Evolutionary conservation across 2,797 vertebrate species (phyloP).

Genomic region (Hippoglossus hippoglossus): DNA sequence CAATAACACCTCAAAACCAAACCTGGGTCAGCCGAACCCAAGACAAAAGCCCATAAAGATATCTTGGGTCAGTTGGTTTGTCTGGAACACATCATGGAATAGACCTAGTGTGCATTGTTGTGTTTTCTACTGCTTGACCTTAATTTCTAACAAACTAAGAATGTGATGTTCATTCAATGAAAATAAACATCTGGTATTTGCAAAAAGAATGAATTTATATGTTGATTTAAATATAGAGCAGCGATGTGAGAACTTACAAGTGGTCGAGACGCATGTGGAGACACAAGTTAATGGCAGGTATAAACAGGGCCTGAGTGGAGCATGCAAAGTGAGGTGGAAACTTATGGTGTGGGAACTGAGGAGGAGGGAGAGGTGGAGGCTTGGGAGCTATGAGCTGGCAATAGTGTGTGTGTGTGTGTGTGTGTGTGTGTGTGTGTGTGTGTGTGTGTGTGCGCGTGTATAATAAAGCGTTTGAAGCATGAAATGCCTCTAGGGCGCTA

Average conservation of each 20-base stretch:
- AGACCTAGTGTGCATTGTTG: no score
- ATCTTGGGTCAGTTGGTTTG: background rate
- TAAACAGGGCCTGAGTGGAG: background rate
- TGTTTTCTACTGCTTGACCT: no score
- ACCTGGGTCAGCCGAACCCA: constrained; percentile 12
- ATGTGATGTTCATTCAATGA: no score
- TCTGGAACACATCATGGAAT: no score
- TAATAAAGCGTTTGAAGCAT: constrained; percentile 45
- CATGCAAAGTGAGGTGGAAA: constrained; percentile 23
- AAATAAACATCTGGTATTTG: no score
- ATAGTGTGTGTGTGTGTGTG: constrained; percentile 25
- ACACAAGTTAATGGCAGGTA: no score
- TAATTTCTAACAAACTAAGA: no score
- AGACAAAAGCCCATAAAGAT: constrained; percentile 22
- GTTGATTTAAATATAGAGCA: no score
- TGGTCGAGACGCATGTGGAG: no score
- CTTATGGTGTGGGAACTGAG: constrained; percentile 19
- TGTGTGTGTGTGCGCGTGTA: constrained; percentile 42
- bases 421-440: constrained; percentile 40
- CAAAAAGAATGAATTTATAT: no score
- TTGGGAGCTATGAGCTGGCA: constrained; percentile 1
- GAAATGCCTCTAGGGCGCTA: constrained; percentile 31
- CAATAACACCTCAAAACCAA: constrained; percentile 20
- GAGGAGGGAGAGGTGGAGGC: constrained; percentile 13
- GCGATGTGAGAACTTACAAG: no score